Percentiles rank a stretch among this genome's conserved stretches.
Conservation (phyloP, 2,888 invertebrate genomes). For the Temnothorax rugatulus region DNA sequence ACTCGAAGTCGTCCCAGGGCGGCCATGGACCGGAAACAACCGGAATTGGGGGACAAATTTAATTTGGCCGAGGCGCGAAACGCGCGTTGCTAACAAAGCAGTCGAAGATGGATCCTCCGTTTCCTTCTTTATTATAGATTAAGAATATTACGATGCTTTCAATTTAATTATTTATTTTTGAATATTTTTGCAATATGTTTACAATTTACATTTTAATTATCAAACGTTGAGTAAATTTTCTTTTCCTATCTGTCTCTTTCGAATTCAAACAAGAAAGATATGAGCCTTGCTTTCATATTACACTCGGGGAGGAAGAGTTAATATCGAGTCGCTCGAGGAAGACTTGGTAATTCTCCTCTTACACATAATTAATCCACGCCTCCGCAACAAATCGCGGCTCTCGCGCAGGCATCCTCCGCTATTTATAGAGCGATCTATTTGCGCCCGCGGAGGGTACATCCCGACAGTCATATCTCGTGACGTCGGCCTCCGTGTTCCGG, state of each 20-base stretch:
- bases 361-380: slow-evolving; percentile 53
- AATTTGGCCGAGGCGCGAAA: slow-evolving; percentile 75
- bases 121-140: background rate
- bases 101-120: background rate
- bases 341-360: slow-evolving; percentile 41
- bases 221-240: background rate
- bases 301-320: slow-evolving; percentile 1
- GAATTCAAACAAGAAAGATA: background rate
- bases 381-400: slow-evolving; percentile 43
- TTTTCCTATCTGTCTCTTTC: background rate
- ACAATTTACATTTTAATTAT: slow-evolving; percentile 16
- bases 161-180: slow-evolving; percentile 16
- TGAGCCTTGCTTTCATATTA: background rate
- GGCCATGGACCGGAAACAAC: slow-evolving; percentile 77
- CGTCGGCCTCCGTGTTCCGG: slow-evolving; percentile 16
- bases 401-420: slow-evolving; percentile 22
- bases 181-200: background rate
- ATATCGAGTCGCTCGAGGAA: slow-evolving; percentile 35
- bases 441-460: slow-evolving; percentile 27
- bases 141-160: background rate
- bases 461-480: slow-evolving; percentile 42
- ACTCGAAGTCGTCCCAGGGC: slow-evolving; percentile 75
- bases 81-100: slow-evolving; percentile 43
- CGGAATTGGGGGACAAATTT: slow-evolving; percentile 81
- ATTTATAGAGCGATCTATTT: slow-evolving; percentile 56